Evolutionary conservation across 2,888 invertebrate genomes (phyloP), one percentile per base, ranked within the genome.

Genomic region (Eucera pruinosa): DNA sequence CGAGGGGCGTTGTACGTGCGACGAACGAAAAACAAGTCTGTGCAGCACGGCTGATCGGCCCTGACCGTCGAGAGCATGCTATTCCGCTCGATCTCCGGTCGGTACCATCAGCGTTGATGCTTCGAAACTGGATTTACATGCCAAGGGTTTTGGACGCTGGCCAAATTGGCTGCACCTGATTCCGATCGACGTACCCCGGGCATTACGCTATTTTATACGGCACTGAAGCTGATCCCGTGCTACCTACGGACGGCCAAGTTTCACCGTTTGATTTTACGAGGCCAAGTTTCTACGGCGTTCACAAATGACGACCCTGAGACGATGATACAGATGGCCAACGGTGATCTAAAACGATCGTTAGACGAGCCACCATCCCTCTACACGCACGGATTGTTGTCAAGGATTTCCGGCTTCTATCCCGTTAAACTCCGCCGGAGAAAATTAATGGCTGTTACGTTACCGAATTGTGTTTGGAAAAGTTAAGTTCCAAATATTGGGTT

Each of bases 81-180:
- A 72, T 72, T 73, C 65, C 68, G 78, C 73, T 79, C 77, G 81
- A 83, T 81, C 80, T 79, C 66, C 72, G 73, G 60, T 57, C 73
- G 80, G 74, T 75, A 75, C 78, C 78, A 77, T 68, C 84, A 65
- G 70, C 78, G 70, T 72, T 80, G 79, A 85, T 83, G 80, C 81
- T 67, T 65, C 80, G 75, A 83, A 85, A 85, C 85, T 84, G 81
- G 70, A 85, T 85, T 85, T 90, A 89, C 90, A 89, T 89, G 85
- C 79, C 80, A 82, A 80, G 83, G 86, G 79, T 86, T 84, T 87
- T 90, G 89, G 89, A 81, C 73, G 68, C 11, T 67, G 58, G 89
- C 89, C 89, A 90, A 90, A 89, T 90, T 90, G 89, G 88, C 87
- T 88, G 87, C 88, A 87, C 86, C 90, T 89, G 90, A 89, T 90